A percentile compares a stretch with the other conserved stretches of the same genome.
These are phyloP conservation scores for Calliphora vicina DNA, from an alignment of 1,140 invertebrate species.

Conservation along the genomic window DNA sequence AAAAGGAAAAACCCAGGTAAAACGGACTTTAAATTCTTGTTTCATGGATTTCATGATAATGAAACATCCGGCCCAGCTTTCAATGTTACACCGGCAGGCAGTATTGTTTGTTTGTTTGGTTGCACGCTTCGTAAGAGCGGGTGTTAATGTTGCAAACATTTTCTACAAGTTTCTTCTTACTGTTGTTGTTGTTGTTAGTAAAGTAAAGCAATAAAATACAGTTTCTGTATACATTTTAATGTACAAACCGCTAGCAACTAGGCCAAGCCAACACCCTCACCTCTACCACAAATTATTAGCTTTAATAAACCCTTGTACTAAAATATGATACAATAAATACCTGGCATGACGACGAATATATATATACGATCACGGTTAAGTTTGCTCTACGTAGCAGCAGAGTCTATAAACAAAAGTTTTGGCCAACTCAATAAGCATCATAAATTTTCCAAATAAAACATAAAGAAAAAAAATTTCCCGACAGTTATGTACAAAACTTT, in stretches of 20 bases:
- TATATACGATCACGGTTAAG: background rate
- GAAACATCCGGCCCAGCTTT: background rate
- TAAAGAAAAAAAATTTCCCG: background rate
- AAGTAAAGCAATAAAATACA: conserved; percentile 25
- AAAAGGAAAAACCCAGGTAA: background rate
- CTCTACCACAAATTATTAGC: conserved; percentile 11
- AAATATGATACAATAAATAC: background rate
- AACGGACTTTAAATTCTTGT: background rate
- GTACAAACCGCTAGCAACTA: background rate
- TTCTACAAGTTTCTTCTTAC: background rate
- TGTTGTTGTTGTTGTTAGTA: background rate
- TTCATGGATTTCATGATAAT: background rate
- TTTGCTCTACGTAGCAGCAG: too few relatives aligned
- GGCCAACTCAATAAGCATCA: background rate
- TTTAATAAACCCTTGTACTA: background rate
- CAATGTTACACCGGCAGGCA: background rate
- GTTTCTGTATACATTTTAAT: background rate
- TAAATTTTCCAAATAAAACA: background rate
- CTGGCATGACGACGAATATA: background rate
- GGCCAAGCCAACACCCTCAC: background rate
- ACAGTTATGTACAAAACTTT: background rate
- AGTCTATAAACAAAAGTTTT: background rate
- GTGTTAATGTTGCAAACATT: background rate
- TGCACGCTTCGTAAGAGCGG: too few relatives aligned
- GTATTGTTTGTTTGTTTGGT: too few relatives aligned